A percentile compares a stretch with the other conserved stretches of the same genome.
These are phyloP conservation scores for Gyrodactylus salaris DNA, from an alignment of 1,140 invertebrate species.

Conservation along the genomic window DNA sequence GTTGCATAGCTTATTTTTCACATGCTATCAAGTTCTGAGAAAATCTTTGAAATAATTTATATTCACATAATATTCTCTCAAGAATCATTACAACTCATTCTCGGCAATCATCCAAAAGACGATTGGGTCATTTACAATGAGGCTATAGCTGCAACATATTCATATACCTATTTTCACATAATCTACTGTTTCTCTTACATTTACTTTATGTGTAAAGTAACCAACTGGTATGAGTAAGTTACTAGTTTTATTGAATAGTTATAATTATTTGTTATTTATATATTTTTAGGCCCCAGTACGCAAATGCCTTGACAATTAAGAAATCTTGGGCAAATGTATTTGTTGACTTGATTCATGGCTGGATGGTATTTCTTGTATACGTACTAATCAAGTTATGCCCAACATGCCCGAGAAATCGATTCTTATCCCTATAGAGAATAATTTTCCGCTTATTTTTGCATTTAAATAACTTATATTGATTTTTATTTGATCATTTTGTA, in stretches of 20 bases:
- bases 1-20: no score
- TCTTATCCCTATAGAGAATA: neutral
- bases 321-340: neutral
- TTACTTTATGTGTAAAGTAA: neutral
- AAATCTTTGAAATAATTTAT: no score
- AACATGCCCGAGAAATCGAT: neutral
- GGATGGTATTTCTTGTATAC: neutral
- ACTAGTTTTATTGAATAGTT: neutral
- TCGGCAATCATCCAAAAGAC: neutral
- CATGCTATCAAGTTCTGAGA: no score
- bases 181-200: neutral
- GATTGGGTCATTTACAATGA: neutral
- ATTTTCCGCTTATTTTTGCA: no score
- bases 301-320: neutral
- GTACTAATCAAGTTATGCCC: neutral
- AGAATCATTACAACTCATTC: neutral
- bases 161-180: neutral
- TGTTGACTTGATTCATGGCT: neutral
- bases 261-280: neutral
- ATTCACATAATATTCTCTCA: no score
- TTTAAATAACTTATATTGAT: no score
- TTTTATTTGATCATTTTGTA: no score
- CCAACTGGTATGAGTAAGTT: neutral
- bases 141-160: neutral
- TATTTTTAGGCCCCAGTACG: neutral